These are phyloP conservation scores for Agonopterix heracliana DNA, from an alignment of 2,888 invertebrate species.

Conservation along the genomic window DNA sequence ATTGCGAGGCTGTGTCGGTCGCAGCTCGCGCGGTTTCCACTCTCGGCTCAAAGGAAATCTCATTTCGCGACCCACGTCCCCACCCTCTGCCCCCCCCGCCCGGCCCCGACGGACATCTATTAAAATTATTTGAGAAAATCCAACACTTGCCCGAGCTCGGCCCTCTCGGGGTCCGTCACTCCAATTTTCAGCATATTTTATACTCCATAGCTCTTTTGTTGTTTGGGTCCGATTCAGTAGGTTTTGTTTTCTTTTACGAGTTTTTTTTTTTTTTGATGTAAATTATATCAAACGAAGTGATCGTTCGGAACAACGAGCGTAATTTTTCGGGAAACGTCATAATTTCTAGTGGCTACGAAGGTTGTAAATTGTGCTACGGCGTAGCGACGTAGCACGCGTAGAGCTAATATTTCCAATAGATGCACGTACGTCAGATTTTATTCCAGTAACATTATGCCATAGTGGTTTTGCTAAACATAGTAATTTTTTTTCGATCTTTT, in stretches of 20 bases:
- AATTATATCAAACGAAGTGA: no score
- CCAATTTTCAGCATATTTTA: conserved; percentile 40
- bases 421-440: no score
- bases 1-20: conserved; percentile 7
- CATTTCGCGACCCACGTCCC: conserved; percentile 48
- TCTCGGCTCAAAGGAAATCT: conserved; percentile 67
- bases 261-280: background rate
- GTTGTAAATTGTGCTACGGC: no score
- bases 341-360: no score
- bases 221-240: conserved; percentile 10
- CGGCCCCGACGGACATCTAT: conserved; percentile 53
- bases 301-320: no score
- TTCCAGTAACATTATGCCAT: no score
- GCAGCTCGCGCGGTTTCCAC: conserved; percentile 21
- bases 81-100: conserved; percentile 19
- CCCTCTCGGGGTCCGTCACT: conserved; percentile 28
- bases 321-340: no score
- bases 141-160: conserved; percentile 34
- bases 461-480: no score
- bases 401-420: no score
- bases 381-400: no score
- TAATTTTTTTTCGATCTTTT: no score
- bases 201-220: conserved; percentile 40
- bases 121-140: conserved; percentile 70
- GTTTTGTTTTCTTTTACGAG: background rate